Conservation (phyloP, 2,888 invertebrate species). For the Pseudolycoriella hygida region DNA sequence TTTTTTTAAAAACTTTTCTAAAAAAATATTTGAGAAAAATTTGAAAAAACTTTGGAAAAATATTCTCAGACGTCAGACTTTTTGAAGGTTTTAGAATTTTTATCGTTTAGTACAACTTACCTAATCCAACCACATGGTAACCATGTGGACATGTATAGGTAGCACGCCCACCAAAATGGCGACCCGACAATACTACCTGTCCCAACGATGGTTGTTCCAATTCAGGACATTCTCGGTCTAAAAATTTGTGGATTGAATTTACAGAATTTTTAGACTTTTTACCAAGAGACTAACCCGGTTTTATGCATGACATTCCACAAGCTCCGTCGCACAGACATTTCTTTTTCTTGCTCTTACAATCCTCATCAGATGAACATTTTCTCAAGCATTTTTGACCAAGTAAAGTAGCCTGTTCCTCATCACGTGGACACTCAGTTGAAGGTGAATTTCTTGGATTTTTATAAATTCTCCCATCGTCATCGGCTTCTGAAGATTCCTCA, state of each 20-base stretch:
- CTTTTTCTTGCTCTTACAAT: constrained; percentile 93
- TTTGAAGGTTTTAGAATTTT: too few species aligned
- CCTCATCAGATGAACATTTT: constrained; percentile 84
- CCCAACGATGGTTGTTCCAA: constrained; percentile 61
- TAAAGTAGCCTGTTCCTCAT: constrained; percentile 68
- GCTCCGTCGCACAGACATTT: constrained; percentile 93
- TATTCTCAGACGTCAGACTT: too few species aligned
- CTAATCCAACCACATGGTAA: constrained; percentile 71
- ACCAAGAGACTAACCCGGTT: too few species aligned
- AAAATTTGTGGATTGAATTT: constrained; percentile 16
- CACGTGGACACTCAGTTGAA: constrained; percentile 67
- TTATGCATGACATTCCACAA: constrained; percentile 95
- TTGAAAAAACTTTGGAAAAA: too few species aligned
- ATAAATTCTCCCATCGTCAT: constrained; percentile 66
- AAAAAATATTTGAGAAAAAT: too few species aligned
- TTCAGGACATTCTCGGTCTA: constrained; percentile 75
- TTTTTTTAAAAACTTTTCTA: too few species aligned
- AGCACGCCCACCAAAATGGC: constrained; percentile 63
- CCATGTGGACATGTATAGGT: constrained; percentile 77
- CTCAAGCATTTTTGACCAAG: constrained; percentile 76
- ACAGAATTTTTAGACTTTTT: too few species aligned
- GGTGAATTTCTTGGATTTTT: constrained; percentile 81
- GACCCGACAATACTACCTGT: constrained; percentile 54
- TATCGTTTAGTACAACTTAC: constrained; percentile 32
- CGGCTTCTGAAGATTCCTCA: constrained; percentile 39